phyloP scores from a whole-genome alignment of 1,140 invertebrate species.

The Brachionus manjavacas region DNA sequence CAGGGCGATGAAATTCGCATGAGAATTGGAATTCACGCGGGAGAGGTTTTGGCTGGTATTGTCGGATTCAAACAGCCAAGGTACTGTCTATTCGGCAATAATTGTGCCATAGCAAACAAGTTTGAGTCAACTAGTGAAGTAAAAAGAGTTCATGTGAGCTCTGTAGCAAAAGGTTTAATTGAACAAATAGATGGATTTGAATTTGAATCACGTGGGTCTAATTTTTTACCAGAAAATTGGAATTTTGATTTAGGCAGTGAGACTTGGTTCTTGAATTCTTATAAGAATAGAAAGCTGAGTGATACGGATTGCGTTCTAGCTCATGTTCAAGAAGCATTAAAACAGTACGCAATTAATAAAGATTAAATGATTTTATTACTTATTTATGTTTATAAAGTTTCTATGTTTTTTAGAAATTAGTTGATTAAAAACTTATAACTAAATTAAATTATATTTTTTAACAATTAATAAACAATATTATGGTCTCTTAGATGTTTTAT shows the following conservation, averaged over 20 bases:
- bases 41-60: slow-evolving; percentile 90
- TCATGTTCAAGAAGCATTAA: slow-evolving; percentile 30
- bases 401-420: too few species aligned
- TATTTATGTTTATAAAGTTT: too few species aligned
- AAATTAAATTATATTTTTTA: too few species aligned
- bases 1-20: slow-evolving; percentile 84
- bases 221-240: slow-evolving; percentile 15
- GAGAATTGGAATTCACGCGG: slow-evolving; percentile 90
- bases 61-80: slow-evolving; percentile 92
- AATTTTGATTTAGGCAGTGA: background rate
- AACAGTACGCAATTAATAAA: background rate
- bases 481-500: too few species aligned
- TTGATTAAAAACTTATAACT: too few species aligned
- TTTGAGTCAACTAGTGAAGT: slow-evolving; percentile 27
- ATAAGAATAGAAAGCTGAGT: background rate
- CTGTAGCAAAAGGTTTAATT: background rate
- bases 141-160: slow-evolving; percentile 10
- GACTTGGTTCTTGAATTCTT: slow-evolving; percentile 33
- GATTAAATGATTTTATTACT: background rate
- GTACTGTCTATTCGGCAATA: slow-evolving; percentile 83
- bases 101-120: slow-evolving; percentile 26
- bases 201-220: background rate
- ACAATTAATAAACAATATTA: too few species aligned
- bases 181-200: slow-evolving; percentile 31
- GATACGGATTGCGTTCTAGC: background rate